Percentiles rank a stretch among this genome's conserved stretches.
phyloP scores from a whole-genome alignment of 2,797 vertebrate genomes.

The Australoheros facetus region DNA sequence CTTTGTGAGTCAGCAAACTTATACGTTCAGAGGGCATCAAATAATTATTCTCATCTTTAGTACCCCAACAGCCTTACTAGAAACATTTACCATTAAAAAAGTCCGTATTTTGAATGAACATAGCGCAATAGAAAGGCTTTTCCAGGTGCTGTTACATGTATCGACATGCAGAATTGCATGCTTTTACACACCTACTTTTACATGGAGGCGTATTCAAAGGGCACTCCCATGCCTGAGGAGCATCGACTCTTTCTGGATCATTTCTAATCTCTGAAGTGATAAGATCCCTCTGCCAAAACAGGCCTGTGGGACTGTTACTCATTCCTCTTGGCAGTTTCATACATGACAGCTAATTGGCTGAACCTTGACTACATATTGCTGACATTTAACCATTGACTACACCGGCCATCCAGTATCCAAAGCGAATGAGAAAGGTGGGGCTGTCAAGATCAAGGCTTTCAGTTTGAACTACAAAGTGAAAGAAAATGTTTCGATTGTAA shows the following conservation, averaged over 20 bases:
- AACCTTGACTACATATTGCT: conserved; percentile 4
- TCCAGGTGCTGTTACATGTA: not conserved
- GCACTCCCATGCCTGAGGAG: conserved; percentile 50
- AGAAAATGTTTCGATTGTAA: conserved; percentile 19
- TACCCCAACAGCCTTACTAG: not conserved
- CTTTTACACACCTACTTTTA: conserved; percentile 25
- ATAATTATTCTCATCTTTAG: not conserved
- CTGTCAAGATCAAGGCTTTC: not conserved
- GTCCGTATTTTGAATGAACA: conserved; percentile 23
- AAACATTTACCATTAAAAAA: not conserved
- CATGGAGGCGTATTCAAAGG: conserved; percentile 7
- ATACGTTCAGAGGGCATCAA: too few relatives aligned
- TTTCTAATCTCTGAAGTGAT: conserved; percentile 30
- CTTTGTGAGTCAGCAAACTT: too few relatives aligned
- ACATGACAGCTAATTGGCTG: conserved; percentile 3
- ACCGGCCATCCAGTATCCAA: not conserved
- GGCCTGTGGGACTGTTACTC: not conserved
- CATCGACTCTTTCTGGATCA: conserved; percentile 18
- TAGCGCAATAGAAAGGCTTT: not conserved
- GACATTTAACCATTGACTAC: conserved; percentile 10
- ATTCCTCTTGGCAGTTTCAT: not conserved
- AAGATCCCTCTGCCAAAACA: not conserved
- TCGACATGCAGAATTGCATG: conserved; percentile 8
- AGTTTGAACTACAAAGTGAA: conserved; percentile 3
- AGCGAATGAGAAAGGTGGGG: conserved; percentile 1